Evolutionary conservation across 2,113 vertebrate genomes (phyloP).

Genomic region (Pandion haliaetus): DNA sequence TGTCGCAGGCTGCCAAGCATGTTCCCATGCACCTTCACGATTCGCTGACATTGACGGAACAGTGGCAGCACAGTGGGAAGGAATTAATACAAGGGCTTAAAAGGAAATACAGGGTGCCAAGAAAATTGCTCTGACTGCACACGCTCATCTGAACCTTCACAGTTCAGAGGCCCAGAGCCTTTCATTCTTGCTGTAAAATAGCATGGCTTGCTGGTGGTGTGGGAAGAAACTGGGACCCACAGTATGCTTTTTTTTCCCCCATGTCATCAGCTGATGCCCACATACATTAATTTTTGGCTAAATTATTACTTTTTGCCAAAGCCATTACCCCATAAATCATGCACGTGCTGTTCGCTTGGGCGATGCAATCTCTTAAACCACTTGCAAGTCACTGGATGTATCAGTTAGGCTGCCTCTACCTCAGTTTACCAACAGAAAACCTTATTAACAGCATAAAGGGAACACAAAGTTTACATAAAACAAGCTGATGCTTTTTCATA

Average conservation of each 20-base stretch:
- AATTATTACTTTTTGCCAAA: background rate
- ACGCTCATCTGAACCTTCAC: background rate
- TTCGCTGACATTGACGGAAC: background rate
- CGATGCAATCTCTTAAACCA: background rate
- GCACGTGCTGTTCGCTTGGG: background rate
- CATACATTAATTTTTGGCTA: background rate
- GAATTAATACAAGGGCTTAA: background rate
- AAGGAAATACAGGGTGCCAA: background rate
- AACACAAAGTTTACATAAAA: background rate
- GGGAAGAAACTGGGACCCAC: background rate
- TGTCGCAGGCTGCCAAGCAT: background rate
- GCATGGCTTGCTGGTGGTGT: background rate
- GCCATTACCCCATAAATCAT: background rate
- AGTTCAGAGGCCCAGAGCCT: background rate
- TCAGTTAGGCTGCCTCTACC: background rate
- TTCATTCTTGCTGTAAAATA: background rate
- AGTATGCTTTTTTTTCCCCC: accelerated
- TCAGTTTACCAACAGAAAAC: background rate
- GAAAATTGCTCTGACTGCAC: background rate
- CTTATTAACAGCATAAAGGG: background rate
- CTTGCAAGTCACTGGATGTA: background rate
- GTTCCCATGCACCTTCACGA: background rate
- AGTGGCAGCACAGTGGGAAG: slow-evolving; percentile 36
- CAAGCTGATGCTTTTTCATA: background rate
- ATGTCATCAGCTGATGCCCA: background rate